These are phyloP conservation scores for Asarcornis scutulata DNA, from an alignment of 2,113 vertebrate genomes.

Conservation along the genomic window DNA sequence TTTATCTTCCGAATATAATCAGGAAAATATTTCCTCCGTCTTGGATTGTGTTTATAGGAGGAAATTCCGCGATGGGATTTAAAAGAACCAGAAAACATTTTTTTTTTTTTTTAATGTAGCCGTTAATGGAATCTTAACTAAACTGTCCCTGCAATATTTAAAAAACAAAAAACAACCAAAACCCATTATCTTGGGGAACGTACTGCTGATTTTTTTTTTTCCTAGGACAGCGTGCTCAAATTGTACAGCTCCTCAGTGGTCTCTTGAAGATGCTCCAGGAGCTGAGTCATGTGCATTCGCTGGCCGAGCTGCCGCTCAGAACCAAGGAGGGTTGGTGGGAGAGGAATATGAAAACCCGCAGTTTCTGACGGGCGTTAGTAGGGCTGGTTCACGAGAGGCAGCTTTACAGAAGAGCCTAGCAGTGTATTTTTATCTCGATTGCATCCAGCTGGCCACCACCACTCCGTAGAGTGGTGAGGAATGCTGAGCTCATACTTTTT, in stretches of 20 bases:
- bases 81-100: neutral
- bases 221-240: neutral
- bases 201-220: neutral
- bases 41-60: neutral
- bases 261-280: constrained; percentile 48
- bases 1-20: neutral
- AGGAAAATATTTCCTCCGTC: neutral
- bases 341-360: constrained; percentile 28
- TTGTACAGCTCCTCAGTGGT: neutral
- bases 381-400: neutral
- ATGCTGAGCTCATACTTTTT: neutral
- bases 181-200: fast-evolving
- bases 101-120: neutral
- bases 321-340: constrained; percentile 5
- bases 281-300: constrained; percentile 34
- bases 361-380: constrained; percentile 35
- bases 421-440: neutral
- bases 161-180: neutral
- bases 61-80: neutral
- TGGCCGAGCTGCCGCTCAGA: constrained; percentile 2
- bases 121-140: neutral
- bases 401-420: neutral
- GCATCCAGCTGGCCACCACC: neutral
- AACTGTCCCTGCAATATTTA: neutral
- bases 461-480: neutral